Base-by-base conservation (phyloP, 2,113 vertebrate species). In the Hyla sarda region DNA sequence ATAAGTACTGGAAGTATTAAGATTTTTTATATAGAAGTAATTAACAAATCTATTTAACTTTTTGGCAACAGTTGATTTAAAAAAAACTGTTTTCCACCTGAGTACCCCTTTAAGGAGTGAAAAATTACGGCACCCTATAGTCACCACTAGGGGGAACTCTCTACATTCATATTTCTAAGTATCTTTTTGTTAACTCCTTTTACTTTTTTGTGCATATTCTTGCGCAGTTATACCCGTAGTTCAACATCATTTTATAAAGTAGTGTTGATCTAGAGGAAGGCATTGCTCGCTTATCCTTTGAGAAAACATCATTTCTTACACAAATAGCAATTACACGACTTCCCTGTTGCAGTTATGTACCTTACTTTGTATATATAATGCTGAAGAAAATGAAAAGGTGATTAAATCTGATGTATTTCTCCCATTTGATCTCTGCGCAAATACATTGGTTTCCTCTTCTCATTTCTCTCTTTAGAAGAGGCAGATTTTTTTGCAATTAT, bases 301-400 rank as follows among this genome's bases (percentile, higher is more conserved):
- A 41, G 67, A 17, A 71, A 71, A 71, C 67, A 71, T 71, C 67
- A 71, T 41, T 71, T 30, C 67, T 71, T 71, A 41, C 19, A 71
- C 67, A 71, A 71, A 71, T 41, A 71, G 67, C 67, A 71, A 41
- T 71, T 71, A 71, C 5, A 21, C 17, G 67, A 37, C 3, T 41
- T 69, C 30, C 14, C 67, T 23, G 8, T 71, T 41, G 21, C 34
- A 19, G 19, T 71, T 28, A 30, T 75, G 14, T 30, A 19, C 73
- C 73, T 76, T 76, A 52, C 28, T 76, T 52, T 76, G 73, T 76
- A 8, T 30, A 17, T 30, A 50, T 28, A 48, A 76, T 76, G 52
- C 37, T 17, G 14, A 4, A 52, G 45, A 19, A 30, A 47, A 76
- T 76, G 47, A 41, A 76, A 76, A 37, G 67, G 45, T 23, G 21